phyloP scores from a whole-genome alignment of 2,888 invertebrate genomes.

The Caenorhabditis sp. region DNA sequence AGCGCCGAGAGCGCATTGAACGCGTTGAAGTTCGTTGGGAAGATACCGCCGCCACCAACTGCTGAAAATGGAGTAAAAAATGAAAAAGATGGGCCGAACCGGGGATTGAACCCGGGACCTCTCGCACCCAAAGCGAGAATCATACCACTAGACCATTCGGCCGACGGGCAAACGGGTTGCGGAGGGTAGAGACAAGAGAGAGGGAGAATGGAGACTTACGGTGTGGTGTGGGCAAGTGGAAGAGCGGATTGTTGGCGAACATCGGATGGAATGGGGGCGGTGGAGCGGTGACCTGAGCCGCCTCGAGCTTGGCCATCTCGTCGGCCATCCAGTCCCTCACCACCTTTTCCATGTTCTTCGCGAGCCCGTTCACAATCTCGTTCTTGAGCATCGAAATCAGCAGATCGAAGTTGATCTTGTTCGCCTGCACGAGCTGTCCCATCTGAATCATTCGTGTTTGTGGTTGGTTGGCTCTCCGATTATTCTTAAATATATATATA shows the following conservation, averaged over 20 bases:
- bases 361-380: conserved; percentile 89
- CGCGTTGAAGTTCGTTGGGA: conserved; percentile 63
- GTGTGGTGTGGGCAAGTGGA: conserved; percentile 19
- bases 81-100: conserved; percentile 60
- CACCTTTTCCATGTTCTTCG: conserved; percentile 90
- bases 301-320: conserved; percentile 40
- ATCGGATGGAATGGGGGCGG: conserved; percentile 44
- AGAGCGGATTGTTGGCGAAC: conserved; percentile 48
- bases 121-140: conserved; percentile 80
- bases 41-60: conserved; percentile 58
- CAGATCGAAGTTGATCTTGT: conserved; percentile 82
- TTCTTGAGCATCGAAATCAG: conserved; percentile 92
- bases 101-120: conserved; percentile 79
- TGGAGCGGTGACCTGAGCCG: conserved; percentile 1
- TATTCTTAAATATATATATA: not conserved
- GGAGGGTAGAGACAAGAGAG: conserved; percentile 4
- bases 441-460: conserved; percentile 10
- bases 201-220: not conserved
- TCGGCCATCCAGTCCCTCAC: conserved; percentile 55
- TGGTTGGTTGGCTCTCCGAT: not conserved
- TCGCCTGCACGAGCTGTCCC: not conserved
- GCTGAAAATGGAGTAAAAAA: conserved; percentile 1
- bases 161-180: not conserved
- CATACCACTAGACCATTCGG: conserved; percentile 79
- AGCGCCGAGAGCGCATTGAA: conserved; percentile 62